Conservation (phyloP, 2,797 vertebrate species). For the Todus mexicanus region DNA sequence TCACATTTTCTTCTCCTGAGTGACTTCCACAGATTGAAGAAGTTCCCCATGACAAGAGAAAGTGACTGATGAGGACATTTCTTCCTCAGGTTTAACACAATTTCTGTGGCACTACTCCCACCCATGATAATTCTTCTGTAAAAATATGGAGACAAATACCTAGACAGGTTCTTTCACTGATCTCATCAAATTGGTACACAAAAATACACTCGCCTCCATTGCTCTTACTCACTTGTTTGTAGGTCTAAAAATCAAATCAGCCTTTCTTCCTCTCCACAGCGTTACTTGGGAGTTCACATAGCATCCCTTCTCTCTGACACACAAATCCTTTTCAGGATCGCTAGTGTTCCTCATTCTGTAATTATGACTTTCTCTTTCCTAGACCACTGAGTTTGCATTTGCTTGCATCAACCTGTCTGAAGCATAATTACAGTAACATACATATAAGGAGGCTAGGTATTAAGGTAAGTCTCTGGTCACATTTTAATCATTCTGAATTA, state of each 20-base stretch:
- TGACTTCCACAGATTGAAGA: background rate
- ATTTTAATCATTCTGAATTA: background rate
- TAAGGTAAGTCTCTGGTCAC: background rate
- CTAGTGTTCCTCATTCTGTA: background rate
- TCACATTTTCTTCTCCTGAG: background rate
- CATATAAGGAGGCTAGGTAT: background rate
- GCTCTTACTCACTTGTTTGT: background rate
- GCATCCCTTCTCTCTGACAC: background rate
- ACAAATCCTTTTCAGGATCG: background rate
- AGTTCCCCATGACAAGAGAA: background rate
- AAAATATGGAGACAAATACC: background rate
- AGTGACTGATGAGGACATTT: background rate
- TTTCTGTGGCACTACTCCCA: background rate
- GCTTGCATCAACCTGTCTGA: background rate
- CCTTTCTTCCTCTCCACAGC: background rate
- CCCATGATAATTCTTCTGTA: background rate
- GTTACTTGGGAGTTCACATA: background rate
- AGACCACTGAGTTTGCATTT: background rate
- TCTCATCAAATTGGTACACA: background rate
- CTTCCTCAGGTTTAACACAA: background rate
- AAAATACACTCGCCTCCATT: background rate
- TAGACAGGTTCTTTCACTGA: background rate
- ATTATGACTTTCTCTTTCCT: background rate
- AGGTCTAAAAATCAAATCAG: background rate
- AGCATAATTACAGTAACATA: background rate